These are phyloP conservation scores for Bellardia bayeri DNA, from an alignment of 2,888 invertebrate species.

Conservation along the genomic window DNA sequence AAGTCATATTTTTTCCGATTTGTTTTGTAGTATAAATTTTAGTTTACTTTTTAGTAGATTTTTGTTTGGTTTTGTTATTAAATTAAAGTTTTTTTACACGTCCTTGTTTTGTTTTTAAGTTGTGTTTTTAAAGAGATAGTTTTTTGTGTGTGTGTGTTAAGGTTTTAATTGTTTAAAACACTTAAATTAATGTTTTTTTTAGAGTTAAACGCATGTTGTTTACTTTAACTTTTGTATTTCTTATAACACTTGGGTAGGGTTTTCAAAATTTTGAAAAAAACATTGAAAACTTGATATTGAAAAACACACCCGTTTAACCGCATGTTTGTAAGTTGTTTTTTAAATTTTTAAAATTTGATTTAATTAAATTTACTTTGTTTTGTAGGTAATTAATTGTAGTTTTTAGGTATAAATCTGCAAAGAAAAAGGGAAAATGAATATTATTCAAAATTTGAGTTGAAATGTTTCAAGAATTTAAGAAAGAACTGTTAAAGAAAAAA, in stretches of 20 bases:
- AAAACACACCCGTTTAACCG: conserved; percentile 59
- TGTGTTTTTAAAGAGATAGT: conserved; percentile 24
- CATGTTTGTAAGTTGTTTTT: conserved; percentile 54
- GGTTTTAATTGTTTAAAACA: conserved; percentile 53
- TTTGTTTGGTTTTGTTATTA: conserved; percentile 28
- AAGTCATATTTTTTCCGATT: neutral
- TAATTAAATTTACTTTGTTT: neutral
- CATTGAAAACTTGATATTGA: conserved; percentile 65
- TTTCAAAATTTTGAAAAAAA: conserved; percentile 75
- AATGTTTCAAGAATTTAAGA: neutral
- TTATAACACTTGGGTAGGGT: conserved; percentile 77
- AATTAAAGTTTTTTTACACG: conserved; percentile 2
- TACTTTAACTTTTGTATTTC: conserved; percentile 77
- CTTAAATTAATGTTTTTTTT: conserved; percentile 20
- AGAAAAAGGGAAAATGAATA: neutral
- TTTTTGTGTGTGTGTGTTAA: conserved; percentile 2
- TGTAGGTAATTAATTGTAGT: conserved; percentile 13
- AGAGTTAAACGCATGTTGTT: conserved; percentile 35
- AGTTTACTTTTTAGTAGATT: conserved; percentile 7
- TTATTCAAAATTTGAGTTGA: neutral
- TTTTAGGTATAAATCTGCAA: conserved; percentile 47
- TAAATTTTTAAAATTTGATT: neutral
- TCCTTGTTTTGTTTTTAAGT: conserved; percentile 17
- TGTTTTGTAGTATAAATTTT: conserved; percentile 9
- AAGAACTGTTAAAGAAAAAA: neutral